Evolutionary conservation across 1,140 invertebrate species (phyloP), one percentile per base, ranked within the genome.

Genomic region (Tribolium castaneum): DNA sequence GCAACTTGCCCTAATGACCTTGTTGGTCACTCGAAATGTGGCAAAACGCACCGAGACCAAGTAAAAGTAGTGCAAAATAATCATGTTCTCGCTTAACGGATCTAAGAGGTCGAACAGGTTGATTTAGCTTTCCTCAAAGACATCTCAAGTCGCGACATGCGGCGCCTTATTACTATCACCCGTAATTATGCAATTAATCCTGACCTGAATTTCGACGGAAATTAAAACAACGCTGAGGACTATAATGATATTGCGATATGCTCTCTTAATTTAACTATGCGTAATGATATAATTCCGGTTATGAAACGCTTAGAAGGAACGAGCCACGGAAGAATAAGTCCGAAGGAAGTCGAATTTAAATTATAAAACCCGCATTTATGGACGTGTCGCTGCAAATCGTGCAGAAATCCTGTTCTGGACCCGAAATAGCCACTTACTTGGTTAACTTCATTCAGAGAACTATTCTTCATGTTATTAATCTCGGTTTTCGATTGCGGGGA

Each of bases 341-440:
- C 25, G 6, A 30, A 30, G 1, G 25, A 30, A 30, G 1, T 30
- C 25, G 6, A 25, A 25, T 25, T 25, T 25, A 1, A 2, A 25
- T 25, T 25, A 25, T n/a, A n/a, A 25, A 25, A 25, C 2, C 22
- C 22, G 22, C 22, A 25, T 25, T 25, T 25, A 25, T 25, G 22
- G 5, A 25, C 22, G 22, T 25, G 22, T 25, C 22, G 22, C 22
- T 25, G 22, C 22, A 25, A 25, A 5, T 25, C 22, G 22, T 25
- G 25, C 25, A 30, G 25, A 30, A 30, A 30, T 30, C 25, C 25
- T 30, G 25, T 30, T 30, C 25, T 2, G n/a, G n/a, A n/a, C n/a
- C n/a, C n/a, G n/a, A n/a, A n/a, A n/a, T n/a, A 30, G 25, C 25
- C 25, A 86, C 83, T 85, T 82, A 85, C 84, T 83, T 85, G 83